Base-by-base conservation (phyloP, 2,888 invertebrate genomes). In the Criorhina ranunculi region DNA sequence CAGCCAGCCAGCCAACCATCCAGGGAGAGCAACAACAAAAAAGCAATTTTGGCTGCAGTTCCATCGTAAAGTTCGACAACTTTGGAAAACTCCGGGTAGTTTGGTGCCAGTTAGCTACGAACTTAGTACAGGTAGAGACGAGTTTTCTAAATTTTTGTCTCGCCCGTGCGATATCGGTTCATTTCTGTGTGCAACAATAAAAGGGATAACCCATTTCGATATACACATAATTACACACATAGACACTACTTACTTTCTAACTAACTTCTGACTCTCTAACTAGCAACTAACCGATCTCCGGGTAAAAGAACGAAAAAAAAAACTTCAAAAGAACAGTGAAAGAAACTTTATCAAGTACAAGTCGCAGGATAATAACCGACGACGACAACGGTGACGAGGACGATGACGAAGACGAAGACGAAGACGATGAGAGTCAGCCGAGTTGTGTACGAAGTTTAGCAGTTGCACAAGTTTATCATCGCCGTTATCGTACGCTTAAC, bases 81-180 rank as follows among this genome's bases (percentile, higher is more conserved):
- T 92, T 92, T 90, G 90, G 90, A 91, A 92, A 92, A 92, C 91
- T 92, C 89, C 89, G 89, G 89, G 88, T 88, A 89, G 89, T 90
- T 90, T 89, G 90, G 89, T 90, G 92, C 91, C 92, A 92, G 92
- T 92, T 92, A 91, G 91, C 91, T 91, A 91, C 91, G 92, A 92
- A 92, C 92, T 92, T 92, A 91, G 92, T 91, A 91, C 92, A 92
- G 92, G 92, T 92, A 92, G 92, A 92, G 92, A 92, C 91, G 91
- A 91, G 90, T 91, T 91, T 90, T 87, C 81, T 66, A 86, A 87
- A 87, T 90, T 90, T 89, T 90, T 88, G 90, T 90, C 90, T 91
- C 90, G 90, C 90, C 88, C 87, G 88, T 87, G 86, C 86, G 82
- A 86, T 82, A 85, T 75, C 70, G 75, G 75, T 85, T 85, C 69